Base-by-base conservation (phyloP, 2,888 invertebrate genomes). In the Cosmia pyralina region DNA sequence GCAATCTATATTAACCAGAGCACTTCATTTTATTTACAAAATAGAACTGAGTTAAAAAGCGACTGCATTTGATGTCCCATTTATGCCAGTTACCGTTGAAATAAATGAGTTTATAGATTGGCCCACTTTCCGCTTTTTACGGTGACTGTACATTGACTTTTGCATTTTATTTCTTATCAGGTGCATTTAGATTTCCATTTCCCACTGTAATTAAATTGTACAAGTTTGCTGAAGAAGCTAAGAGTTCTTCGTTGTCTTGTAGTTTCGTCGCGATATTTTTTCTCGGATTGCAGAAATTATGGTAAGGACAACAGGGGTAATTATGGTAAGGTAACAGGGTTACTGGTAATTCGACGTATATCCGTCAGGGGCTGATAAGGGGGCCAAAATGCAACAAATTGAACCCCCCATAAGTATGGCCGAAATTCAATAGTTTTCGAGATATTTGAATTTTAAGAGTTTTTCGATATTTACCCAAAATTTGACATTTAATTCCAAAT, bases 181-280 rank as follows among this genome's bases (percentile, higher is more conserved):
- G 87, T 88, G 87, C 92, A 91, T 92, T 94, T 92, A 93, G 88
- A 90, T 90, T 93, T 92, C 90, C 87, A 94, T 94, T 94, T 94
- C 92, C 91, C 84, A 86, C 91, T 89, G 90, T 93, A 93, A 94
- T 93, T 94, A 92, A 93, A 92, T 92, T 91, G 89, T 88, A 89
- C 84, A 89, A 91, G 89, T 92, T 92, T 89, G 87, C 90, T 89
- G 86, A 85, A 89, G 87, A 83, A 86, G 87, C 85, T 79, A 75
- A 79, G 82, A 85, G 82, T 80, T 78, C 81, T 83, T 72, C 75
- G 77, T 82, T 85, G 81, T 85, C 85, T 90, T 78, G 75, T 81
- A 85, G 80, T 85, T 86, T 72, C 75, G 79, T 80, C 58, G 60
- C 82, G 60, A 78, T 83, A 83, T 87, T 88, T 88, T 88, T 87